A percentile compares a stretch with the other conserved stretches of the same genome.
Evolutionary conservation across 1,140 invertebrate genomes (phyloP).

Genomic region (Epicauta chinensis): DNA sequence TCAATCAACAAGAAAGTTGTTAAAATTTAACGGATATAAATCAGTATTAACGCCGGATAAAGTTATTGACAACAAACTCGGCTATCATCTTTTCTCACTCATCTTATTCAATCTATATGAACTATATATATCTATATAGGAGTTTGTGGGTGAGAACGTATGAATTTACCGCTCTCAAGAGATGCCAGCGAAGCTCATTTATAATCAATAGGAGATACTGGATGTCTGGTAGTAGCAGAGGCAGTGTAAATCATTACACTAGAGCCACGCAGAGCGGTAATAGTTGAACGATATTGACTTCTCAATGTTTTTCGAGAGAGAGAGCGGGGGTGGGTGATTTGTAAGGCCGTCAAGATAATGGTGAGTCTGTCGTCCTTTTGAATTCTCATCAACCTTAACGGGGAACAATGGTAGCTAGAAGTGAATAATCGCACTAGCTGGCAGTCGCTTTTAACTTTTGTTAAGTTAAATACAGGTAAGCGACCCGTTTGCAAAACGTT

Average conservation of each 20-base stretch:
- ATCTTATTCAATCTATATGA: constrained; percentile 13
- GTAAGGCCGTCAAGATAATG: constrained; percentile 24
- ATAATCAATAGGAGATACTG: constrained; percentile 38
- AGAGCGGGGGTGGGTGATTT: constrained; percentile 19
- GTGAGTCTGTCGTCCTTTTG: constrained; percentile 16
- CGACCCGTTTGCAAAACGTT: neutral
- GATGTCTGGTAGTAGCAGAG: constrained; percentile 30
- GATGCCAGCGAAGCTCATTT: constrained; percentile 31
- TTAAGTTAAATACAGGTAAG: constrained; percentile 10
- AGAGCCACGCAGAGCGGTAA: constrained; percentile 15
- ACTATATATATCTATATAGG: constrained; percentile 21
- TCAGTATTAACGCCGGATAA: too few species aligned
- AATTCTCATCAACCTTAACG: constrained; percentile 27
- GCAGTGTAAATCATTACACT: constrained; percentile 35
- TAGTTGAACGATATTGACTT: constrained; percentile 31
- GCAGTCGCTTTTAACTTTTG: constrained; percentile 8
- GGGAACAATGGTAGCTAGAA: constrained; percentile 22
- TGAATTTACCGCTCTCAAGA: constrained; percentile 35
- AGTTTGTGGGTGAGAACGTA: constrained; percentile 26
- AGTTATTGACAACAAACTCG: too few species aligned
- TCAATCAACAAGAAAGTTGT: too few species aligned
- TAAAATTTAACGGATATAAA: too few species aligned
- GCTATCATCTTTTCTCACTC: constrained; percentile 36
- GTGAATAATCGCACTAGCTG: constrained; percentile 26
- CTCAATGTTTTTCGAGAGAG: constrained; percentile 10